Evolutionary conservation across 2,888 invertebrate genomes (phyloP), one percentile per base, ranked within the genome.

Genomic region (Ichneumon xanthorius): DNA sequence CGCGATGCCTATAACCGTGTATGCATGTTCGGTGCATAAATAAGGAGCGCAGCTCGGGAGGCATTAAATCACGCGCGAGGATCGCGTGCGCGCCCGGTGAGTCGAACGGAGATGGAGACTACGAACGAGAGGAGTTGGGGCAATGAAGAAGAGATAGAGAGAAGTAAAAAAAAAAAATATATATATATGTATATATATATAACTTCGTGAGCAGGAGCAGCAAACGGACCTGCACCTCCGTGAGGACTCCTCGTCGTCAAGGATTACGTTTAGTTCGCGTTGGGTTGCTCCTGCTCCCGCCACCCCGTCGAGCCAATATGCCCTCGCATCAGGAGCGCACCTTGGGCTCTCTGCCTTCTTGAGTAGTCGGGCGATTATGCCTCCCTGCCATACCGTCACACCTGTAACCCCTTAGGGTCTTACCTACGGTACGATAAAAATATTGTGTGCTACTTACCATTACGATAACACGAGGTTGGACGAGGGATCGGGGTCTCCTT

Each of bases 21-120:
- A 91, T 91, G 91, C 90, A 92, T 92, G 92, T 92, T 92, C 90
- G 92, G 91, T 91, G 92, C 92, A 93, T 93, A 93, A 93, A 93
- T 93, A 93, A 93, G 92, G 89, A 92, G 92, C 91, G 90, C 91
- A 90, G 91, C 90, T 90, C 90, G 89, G 88, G 91, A 89, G 90
- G 93, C 91, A 93, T 93, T 93, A 93, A 93, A 93, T 93, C 93
- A 93, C 90, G 77, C 83, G 86, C 90, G 90, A 89, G 89, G 90
- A 92, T 92, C 91, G 91, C 90, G 91, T 89, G 91, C 90, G 89
- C 88, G 88, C 63, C 67, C 80, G 37, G 85, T 45, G 67, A 63
- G 84, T 37, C 58, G 2, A 71, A 68, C 58, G 50, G 68, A 63
- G 71, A 80, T 16, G 33, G 67, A 55, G 75, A 65, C 48, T 71